Evolutionary conservation across 2,888 invertebrate genomes (phyloP).

Genomic region (Rhingia campestris): DNA sequence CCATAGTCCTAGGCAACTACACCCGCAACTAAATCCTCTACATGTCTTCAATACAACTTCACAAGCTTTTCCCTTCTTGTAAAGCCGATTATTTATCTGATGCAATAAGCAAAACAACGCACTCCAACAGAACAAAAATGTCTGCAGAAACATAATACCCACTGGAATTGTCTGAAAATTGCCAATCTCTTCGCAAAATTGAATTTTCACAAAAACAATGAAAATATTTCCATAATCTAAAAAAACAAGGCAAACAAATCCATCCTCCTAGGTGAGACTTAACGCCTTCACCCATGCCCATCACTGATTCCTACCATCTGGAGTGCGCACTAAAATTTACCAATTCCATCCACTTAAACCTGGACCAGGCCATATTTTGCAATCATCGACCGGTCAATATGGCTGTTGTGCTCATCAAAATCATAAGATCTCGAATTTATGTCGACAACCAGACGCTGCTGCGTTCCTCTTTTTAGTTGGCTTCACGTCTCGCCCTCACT

Average conservation of each 20-base stretch:
- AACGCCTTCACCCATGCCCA: conserved; percentile 51
- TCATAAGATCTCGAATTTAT: conserved; percentile 63
- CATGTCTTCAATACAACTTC: no score
- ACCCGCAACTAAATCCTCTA: no score
- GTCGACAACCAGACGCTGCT: conserved; percentile 49
- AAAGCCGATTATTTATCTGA: no score
- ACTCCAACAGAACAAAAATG: no score
- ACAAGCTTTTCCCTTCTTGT: no score
- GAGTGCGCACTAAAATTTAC: conserved; percentile 5
- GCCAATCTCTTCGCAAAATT: not conserved
- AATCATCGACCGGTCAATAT: conserved; percentile 55
- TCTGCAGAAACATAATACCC: no score
- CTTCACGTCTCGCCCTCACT: not conserved
- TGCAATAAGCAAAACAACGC: no score
- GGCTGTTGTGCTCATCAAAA: conserved; percentile 65
- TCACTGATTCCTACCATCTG: conserved; percentile 61
- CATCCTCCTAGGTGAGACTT: conserved; percentile 61
- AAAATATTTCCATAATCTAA: not conserved
- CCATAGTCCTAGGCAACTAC: no score
- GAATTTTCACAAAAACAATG: not conserved
- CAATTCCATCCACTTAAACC: conserved; percentile 17
- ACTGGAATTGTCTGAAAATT: not conserved
- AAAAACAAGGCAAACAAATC: conserved; percentile 3
- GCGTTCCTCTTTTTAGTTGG: conserved; percentile 5
- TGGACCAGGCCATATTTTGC: conserved; percentile 44